Conservation (phyloP, 2,113 vertebrate species). For the Peromyscus maniculatus region DNA sequence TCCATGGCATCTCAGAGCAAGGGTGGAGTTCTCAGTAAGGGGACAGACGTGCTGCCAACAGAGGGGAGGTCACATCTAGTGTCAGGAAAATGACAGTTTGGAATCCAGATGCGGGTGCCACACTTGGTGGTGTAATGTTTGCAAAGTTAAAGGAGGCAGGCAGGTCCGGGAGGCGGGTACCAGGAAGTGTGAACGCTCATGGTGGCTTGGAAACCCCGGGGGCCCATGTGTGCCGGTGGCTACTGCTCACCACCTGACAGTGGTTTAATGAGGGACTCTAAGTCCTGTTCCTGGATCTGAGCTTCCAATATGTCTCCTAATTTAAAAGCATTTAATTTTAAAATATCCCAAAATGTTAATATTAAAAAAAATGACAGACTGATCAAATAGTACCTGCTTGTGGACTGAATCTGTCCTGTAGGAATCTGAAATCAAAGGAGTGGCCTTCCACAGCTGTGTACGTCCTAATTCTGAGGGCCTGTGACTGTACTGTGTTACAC, state of each 20-base stretch:
- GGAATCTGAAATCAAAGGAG: neutral
- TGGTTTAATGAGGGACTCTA: neutral
- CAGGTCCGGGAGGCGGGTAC: neutral
- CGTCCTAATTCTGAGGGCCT: neutral
- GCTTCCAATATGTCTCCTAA: neutral
- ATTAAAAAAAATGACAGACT: neutral
- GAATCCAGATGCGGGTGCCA: neutral
- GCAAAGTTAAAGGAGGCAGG: neutral
- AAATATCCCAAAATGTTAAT: neutral
- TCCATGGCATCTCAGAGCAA: neutral
- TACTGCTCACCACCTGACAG: neutral
- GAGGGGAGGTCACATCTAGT: neutral
- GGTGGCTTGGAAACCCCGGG: accelerated
- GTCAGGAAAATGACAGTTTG: neutral
- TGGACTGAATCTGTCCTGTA: neutral
- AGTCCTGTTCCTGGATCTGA: neutral
- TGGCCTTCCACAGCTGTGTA: neutral
- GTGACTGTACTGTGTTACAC: neutral
- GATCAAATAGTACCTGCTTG: neutral
- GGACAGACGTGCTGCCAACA: neutral
- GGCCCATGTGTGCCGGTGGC: neutral
- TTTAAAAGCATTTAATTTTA: conserved; percentile 24
- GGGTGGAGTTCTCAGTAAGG: neutral
- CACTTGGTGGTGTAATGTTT: neutral
- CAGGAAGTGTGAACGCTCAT: neutral